phyloP scores from a whole-genome alignment of 23 tunicate genomes.

The Botrylloides violaceus region DNA sequence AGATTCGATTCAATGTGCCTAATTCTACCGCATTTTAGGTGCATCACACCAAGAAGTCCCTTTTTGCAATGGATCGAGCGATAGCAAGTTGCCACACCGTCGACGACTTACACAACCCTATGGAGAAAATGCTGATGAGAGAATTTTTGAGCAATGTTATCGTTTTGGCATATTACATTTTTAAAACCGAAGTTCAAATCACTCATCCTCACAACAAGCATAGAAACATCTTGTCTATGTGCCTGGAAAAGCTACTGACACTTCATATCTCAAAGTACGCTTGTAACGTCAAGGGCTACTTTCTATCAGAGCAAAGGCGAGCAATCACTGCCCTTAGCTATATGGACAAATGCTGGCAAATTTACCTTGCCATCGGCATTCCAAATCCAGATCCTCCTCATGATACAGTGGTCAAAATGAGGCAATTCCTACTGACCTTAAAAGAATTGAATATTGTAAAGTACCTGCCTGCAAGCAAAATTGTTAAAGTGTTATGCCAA shows the following conservation, averaged over 20 bases:
- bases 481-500: slow-evolving; percentile 9
- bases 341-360: slow-evolving; percentile 92
- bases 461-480: slow-evolving; percentile 11
- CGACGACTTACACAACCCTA: slow-evolving; percentile 83
- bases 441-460: slow-evolving; percentile 16
- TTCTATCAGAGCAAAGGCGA: slow-evolving; percentile 68
- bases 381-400: slow-evolving; percentile 46
- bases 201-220: slow-evolving; percentile 2
- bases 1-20: too few species aligned
- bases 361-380: slow-evolving; percentile 52
- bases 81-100: slow-evolving; percentile 59
- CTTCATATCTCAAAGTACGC: slow-evolving; percentile 62
- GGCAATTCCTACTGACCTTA: slow-evolving; percentile 44
- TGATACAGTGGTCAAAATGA: slow-evolving; percentile 45
- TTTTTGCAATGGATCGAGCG: slow-evolving; percentile 65
- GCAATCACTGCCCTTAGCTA: slow-evolving; percentile 76
- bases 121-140: slow-evolving; percentile 77
- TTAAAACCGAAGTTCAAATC: slow-evolving; percentile 21
- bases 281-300: slow-evolving; percentile 75
- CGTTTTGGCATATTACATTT: slow-evolving; percentile 50
- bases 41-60: slow-evolving; percentile 54
- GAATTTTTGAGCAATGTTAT: slow-evolving; percentile 80
- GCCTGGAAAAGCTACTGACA: slow-evolving; percentile 46
- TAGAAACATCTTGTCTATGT: slow-evolving; percentile 24
- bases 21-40: slow-evolving; percentile 24